Base-by-base conservation (phyloP, 2,113 vertebrate species). In the Scatophagus argus region DNA sequence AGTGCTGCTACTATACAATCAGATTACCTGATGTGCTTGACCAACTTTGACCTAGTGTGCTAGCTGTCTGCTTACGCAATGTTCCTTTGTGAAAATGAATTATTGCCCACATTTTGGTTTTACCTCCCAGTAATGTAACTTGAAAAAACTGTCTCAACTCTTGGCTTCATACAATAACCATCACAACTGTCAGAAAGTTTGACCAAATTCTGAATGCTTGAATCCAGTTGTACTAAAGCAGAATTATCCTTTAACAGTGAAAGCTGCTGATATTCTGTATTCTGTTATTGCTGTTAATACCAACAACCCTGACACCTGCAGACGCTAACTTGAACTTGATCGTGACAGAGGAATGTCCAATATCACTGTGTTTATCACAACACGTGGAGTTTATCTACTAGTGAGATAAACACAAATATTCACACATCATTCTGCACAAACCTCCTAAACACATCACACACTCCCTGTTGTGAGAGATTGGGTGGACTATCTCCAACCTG, bases 361-460 rank as follows among this genome's bases (percentile, higher is more conserved):
- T 52, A 77, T 80, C 75, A 78, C 49, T 51, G 79, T 85, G 88
- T 83, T 49, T 56, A 84, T 87, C 86, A 46, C 66, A 73, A 81
- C 88, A 88, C 88, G 85, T 89, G 88, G 81, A 61, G 60, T 86
- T 92, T 93, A 92, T 92, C 89, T 91, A 8, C 70, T 25, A 17
- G 38, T 0, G 38, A 74, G 91, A 92, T 90, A 89, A 81, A 85
- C 63, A 71, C 73, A 87, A 89, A 81, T 80, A 83, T 87, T 89
- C 88, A 80, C 89, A 85, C 83, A 83, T 90, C 84, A 74, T 60
- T 74, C 82, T 60, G 62, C 74, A 6, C 49, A 88, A 61, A 88
- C 64, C 79, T 81, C 79, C 84, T 47, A 83, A 89, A 88, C 84
- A 60, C 83, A 78, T 87, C 76, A 47, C 72, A 65, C 77, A 70